Percentiles rank a stretch among this genome's conserved stretches.
phyloP scores from a whole-genome alignment of 2,113 vertebrate genomes.

The Oreocharis arfaki region DNA sequence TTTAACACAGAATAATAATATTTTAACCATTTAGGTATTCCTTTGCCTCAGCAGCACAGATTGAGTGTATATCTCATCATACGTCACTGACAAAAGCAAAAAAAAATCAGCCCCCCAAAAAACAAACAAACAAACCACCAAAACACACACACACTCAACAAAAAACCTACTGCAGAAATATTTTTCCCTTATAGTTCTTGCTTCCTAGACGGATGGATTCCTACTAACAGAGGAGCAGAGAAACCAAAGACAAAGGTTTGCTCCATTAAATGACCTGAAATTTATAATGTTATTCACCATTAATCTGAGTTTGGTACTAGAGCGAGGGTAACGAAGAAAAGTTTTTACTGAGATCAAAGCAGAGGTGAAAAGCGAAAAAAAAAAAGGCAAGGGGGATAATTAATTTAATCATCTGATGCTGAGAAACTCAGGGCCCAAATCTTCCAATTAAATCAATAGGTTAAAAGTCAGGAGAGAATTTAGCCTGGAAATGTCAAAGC shows the following conservation, averaged over 20 bases:
- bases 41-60: rapidly evolving
- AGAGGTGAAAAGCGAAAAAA: background rate
- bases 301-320: background rate
- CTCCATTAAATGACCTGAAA: background rate
- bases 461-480: background rate
- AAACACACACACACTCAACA: background rate
- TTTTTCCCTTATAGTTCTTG: background rate
- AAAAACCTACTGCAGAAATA: background rate
- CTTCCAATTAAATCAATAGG: background rate
- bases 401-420: background rate
- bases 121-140: too few species aligned
- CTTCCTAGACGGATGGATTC: background rate
- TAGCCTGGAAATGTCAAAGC: background rate
- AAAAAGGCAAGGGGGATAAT: background rate
- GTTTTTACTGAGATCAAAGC: background rate
- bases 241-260: background rate
- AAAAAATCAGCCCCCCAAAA: too few species aligned
- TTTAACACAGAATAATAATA: background rate
- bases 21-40: background rate
- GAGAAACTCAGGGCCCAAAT: background rate
- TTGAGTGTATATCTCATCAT: background rate
- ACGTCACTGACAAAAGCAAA: background rate
- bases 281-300: background rate
- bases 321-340: background rate
- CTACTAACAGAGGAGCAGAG: background rate